Conservation (phyloP, 2,113 vertebrate genomes). For the Mungos mungo region DNA sequence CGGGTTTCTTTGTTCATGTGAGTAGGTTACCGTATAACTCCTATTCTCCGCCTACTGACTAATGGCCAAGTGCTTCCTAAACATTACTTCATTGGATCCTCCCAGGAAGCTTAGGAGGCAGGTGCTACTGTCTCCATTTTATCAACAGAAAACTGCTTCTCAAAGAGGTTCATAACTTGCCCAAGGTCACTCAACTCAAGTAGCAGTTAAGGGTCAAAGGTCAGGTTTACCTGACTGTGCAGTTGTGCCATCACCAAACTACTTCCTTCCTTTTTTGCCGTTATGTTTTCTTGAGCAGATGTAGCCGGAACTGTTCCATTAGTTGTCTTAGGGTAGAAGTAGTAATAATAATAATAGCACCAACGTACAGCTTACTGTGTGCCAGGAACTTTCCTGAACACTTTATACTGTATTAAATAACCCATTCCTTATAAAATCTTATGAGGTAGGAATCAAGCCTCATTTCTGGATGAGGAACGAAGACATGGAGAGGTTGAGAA, state of each 20-base stretch:
- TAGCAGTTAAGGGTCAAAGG: background rate
- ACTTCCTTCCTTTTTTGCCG: background rate
- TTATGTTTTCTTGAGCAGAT: constrained; percentile 26
- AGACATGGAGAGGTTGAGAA: background rate
- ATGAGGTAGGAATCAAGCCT: background rate
- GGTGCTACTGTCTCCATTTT: background rate
- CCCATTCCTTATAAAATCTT: background rate
- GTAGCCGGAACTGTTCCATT: background rate
- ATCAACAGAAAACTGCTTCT: constrained; percentile 46
- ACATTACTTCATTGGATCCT: background rate
- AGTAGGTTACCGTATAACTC: background rate
- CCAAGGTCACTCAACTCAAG: background rate
- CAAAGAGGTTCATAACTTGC: background rate
- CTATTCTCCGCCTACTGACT: background rate
- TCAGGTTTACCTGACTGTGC: background rate
- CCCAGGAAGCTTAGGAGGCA: background rate
- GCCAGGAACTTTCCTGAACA: background rate
- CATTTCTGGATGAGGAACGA: background rate
- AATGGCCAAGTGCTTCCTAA: background rate
- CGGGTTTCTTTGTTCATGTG: background rate
- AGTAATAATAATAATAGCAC: background rate
- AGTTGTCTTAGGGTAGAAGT: background rate
- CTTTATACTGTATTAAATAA: background rate
- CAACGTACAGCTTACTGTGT: background rate
- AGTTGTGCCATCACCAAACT: background rate